Evolutionary conservation across 2,888 invertebrate species (phyloP).

Genomic region (Drosophila leonis): DNA sequence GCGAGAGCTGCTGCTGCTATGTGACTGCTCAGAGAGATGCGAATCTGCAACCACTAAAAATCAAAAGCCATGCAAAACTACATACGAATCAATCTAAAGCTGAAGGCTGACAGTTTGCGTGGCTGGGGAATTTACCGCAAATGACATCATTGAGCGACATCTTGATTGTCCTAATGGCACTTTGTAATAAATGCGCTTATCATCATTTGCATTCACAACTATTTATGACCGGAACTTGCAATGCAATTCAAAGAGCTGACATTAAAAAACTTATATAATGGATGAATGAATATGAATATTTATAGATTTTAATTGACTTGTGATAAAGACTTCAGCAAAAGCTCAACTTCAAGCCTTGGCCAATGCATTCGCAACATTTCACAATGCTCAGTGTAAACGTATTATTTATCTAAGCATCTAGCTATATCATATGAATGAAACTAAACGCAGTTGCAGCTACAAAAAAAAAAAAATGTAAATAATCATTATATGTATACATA

Average conservation of each 20-base stretch:
- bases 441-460: not conserved
- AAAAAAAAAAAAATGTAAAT: too few relatives aligned
- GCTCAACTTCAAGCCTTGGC: not conserved
- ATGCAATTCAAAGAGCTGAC: not conserved
- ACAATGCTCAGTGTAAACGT: not conserved
- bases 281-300: not conserved
- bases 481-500: not conserved
- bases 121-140: slow-evolving; percentile 22
- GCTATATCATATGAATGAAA: not conserved
- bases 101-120: not conserved
- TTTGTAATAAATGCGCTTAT: not conserved
- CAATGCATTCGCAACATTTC: not conserved
- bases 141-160: slow-evolving; percentile 17
- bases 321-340: not conserved
- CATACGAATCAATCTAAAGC: not conserved
- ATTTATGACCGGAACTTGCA: slow-evolving; percentile 9
- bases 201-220: not conserved
- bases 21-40: not conserved
- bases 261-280: too few relatives aligned
- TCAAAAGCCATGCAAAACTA: not conserved
- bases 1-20: not conserved
- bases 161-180: slow-evolving; percentile 5
- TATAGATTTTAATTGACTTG: not conserved
- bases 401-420: not conserved
- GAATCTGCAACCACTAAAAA: slow-evolving; percentile 11